These are phyloP conservation scores for Synergus laeviventris DNA, from an alignment of 2,888 invertebrate species.

Conservation along the genomic window DNA sequence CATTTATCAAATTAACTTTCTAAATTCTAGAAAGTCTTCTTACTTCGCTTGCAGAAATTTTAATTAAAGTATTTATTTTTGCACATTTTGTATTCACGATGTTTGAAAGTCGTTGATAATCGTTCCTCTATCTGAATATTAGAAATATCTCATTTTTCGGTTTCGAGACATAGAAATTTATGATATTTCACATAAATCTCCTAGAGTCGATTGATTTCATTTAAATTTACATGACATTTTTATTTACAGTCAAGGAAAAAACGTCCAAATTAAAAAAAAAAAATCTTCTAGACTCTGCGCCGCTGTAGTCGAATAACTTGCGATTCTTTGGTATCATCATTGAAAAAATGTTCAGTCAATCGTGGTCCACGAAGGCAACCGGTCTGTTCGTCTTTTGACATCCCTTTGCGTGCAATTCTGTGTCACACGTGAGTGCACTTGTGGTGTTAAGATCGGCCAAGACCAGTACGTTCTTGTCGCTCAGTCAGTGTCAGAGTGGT, in stretches of 20 bases:
- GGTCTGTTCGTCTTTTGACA: conserved; percentile 50
- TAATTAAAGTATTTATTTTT: not conserved
- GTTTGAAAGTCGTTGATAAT: not conserved
- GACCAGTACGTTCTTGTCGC: conserved; percentile 31
- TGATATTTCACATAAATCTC: not conserved
- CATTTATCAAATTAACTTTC: not conserved
- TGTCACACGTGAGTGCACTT: conserved; percentile 40
- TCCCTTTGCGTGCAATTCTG: conserved; percentile 34
- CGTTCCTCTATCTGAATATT: not conserved
- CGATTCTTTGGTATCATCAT: conserved; percentile 21
- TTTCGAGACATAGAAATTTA: not conserved
- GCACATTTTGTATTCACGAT: too few relatives aligned
- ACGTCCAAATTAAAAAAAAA: not conserved
- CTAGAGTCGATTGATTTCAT: not conserved
- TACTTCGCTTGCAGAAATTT: not conserved
- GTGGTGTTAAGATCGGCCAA: conserved; percentile 36
- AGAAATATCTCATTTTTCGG: not conserved
- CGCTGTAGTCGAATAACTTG: conserved; percentile 16
- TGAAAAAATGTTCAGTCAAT: conserved; percentile 53
- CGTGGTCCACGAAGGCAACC: conserved; percentile 55
- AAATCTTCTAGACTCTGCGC: not conserved
- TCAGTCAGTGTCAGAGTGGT: conserved; percentile 42
- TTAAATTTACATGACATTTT: too few relatives aligned
- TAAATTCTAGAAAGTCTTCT: not conserved
- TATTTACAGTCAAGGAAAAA: not conserved